phyloP scores from a whole-genome alignment of 2,797 vertebrate species.

The Notoglanidium macrostoma region DNA sequence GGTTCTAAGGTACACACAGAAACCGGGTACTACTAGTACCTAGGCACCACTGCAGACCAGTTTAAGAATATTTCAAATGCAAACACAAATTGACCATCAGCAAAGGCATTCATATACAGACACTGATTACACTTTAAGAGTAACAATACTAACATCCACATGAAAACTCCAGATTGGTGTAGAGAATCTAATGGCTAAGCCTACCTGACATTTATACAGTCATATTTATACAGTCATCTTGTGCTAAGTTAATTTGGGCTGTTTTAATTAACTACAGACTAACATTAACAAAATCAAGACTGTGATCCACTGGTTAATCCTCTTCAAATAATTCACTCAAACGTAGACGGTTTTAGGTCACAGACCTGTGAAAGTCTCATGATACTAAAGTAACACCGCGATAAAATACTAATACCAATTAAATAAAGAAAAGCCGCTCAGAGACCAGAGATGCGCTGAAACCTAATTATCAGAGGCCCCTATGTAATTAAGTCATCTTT shows the following conservation, averaged over 20 bases:
- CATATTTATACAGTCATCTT: neutral
- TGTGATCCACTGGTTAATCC: slow-evolving; percentile 31
- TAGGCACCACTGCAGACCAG: neutral
- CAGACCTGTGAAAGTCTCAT: slow-evolving; percentile 16
- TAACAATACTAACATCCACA: neutral
- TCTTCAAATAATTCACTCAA: slow-evolving; percentile 18
- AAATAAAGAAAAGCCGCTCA: slow-evolving; percentile 66
- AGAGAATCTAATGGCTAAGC: neutral
- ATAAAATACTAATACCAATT: slow-evolving; percentile 68
- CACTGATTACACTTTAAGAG: neutral
- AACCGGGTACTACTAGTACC: neutral
- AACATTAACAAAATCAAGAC: slow-evolving; percentile 8
- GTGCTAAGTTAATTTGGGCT: neutral
- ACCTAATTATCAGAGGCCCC: slow-evolving; percentile 75
- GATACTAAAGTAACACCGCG: slow-evolving; percentile 17
- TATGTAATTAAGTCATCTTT: slow-evolving; percentile 79
- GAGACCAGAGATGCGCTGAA: slow-evolving; percentile 75
- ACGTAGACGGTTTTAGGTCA: slow-evolving; percentile 35
- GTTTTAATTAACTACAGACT: neutral
- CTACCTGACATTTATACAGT: neutral
- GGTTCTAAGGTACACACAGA: neutral
- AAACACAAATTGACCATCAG: neutral
- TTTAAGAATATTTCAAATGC: neutral
- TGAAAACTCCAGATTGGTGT: neutral
- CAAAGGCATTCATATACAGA: neutral